These are phyloP conservation scores for Chironomus tentans DNA, from an alignment of 2,888 invertebrate genomes.

Conservation along the genomic window DNA sequence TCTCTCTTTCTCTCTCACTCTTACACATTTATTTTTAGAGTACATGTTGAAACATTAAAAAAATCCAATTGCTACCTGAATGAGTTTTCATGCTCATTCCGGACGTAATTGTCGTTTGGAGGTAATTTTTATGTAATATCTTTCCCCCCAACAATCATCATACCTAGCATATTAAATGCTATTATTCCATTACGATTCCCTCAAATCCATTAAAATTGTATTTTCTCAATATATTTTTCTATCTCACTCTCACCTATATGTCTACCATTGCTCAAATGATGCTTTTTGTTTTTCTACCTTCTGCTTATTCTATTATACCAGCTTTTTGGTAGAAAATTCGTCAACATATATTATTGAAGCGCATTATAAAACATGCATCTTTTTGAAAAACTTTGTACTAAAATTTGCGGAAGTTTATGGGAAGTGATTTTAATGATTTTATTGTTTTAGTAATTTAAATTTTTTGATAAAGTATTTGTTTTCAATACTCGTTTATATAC, in stretches of 20 bases:
- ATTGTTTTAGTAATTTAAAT: too few species aligned
- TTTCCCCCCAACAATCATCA: neutral
- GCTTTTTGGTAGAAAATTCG: too few species aligned
- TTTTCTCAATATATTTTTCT: neutral
- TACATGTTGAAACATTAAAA: neutral
- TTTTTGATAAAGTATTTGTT: too few species aligned
- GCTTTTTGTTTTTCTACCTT: too few species aligned
- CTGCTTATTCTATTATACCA: too few species aligned
- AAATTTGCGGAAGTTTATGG: too few species aligned
- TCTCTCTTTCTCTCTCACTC: neutral
- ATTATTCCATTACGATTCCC: slow-evolving; percentile 23
- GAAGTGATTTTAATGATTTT: too few species aligned
- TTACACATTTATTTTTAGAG: neutral
- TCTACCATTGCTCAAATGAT: too few species aligned
- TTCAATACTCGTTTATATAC: too few species aligned
- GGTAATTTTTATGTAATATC: slow-evolving; percentile 26
- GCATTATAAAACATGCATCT: neutral
- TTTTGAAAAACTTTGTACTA: neutral
- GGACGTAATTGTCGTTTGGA: slow-evolving; percentile 22
- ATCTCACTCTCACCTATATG: too few species aligned
- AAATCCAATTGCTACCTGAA: slow-evolving; percentile 23
- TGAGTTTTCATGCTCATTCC: slow-evolving; percentile 9
- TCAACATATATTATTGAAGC: too few species aligned
- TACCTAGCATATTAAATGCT: neutral
- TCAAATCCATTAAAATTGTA: slow-evolving; percentile 14